A percentile compares a stretch with the other conserved stretches of the same genome.
These are phyloP conservation scores for Fratercula arctica DNA, from an alignment of 2,797 vertebrate species.

Conservation along the genomic window DNA sequence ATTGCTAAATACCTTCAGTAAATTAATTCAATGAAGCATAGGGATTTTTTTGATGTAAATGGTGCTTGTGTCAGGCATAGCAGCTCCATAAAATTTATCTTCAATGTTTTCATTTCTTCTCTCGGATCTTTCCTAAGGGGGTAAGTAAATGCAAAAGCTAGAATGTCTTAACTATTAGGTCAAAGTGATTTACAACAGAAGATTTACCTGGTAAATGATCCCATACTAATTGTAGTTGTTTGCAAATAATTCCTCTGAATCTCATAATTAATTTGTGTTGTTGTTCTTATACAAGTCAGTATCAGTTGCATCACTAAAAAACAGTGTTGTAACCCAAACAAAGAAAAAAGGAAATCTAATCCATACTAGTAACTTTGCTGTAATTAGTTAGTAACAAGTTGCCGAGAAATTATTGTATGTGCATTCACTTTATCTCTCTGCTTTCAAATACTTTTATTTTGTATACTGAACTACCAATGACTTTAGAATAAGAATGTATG, in stretches of 20 bases:
- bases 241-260: neutral
- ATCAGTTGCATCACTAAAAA: neutral
- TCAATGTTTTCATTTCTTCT: neutral
- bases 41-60: neutral
- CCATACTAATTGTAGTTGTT: neutral
- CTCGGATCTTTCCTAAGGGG: neutral
- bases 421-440: neutral
- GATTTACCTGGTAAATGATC: neutral
- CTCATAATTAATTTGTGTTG: neutral
- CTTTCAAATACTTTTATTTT: neutral
- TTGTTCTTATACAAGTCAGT: neutral
- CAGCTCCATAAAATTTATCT: neutral
- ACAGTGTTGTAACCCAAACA: neutral
- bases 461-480: neutral
- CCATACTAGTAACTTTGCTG: neutral
- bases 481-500: neutral
- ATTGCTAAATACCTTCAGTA: neutral
- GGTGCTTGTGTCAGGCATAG: neutral
- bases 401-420: neutral
- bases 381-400: neutral
- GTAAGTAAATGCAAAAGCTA: neutral
- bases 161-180: neutral
- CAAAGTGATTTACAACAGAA: neutral
- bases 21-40: neutral
- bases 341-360: neutral